Percentiles rank a stretch among this genome's conserved stretches.
phyloP scores from a whole-genome alignment of 2,797 vertebrate genomes.

The Myotis pilosus region DNA sequence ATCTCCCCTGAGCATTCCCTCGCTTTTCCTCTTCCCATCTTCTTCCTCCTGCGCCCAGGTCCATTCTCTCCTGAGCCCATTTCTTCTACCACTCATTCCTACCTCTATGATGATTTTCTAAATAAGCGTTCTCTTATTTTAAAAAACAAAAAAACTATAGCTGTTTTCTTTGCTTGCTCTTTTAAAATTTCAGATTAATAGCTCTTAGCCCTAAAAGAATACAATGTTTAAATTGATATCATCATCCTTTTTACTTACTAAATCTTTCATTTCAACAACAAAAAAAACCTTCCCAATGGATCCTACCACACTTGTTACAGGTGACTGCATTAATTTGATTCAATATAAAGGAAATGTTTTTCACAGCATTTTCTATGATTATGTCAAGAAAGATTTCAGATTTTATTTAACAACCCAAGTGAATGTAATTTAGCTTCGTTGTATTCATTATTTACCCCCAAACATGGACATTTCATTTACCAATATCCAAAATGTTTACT shows the following conservation, averaged over 20 bases:
- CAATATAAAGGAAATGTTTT: slow-evolving; percentile 34
- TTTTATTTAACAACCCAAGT: slow-evolving; percentile 30
- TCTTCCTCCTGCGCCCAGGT: not conserved
- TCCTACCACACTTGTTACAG: not conserved
- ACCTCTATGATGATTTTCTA: not conserved
- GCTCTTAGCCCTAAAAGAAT: slow-evolving; percentile 9
- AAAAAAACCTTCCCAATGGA: not conserved
- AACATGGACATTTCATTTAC: not conserved
- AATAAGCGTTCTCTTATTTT: not conserved
- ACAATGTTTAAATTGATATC: slow-evolving; percentile 4
- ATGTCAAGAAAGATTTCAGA: slow-evolving; percentile 22
- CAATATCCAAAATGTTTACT: not conserved
- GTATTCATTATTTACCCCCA: not conserved
- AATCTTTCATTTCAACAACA: not conserved
- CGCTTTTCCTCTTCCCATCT: not conserved
- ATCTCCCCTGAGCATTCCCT: not conserved
- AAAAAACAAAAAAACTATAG: not conserved
- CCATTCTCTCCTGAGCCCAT: not conserved
- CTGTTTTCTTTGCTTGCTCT: not conserved
- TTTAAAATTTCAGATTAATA: slow-evolving; percentile 5
- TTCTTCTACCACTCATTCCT: not conserved
- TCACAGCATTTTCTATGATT: not conserved
- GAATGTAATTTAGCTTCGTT: not conserved
- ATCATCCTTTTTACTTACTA: slow-evolving; percentile 38
- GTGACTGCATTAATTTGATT: not conserved